Base-by-base conservation (phyloP, 1,140 invertebrate species). In the Scaptomyza montana region DNA sequence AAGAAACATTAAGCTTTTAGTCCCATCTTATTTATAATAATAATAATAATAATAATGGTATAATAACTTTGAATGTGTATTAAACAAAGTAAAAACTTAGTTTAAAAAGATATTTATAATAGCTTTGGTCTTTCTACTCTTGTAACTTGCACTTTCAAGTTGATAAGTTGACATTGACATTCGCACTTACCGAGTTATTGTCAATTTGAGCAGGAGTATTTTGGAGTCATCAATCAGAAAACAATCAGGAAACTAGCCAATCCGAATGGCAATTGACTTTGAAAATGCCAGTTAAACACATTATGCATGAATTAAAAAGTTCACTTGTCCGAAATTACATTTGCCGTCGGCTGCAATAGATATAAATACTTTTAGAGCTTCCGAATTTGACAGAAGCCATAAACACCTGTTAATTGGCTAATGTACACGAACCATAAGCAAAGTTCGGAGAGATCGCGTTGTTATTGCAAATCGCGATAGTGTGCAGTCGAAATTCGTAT, bases 281-380 rank as follows among this genome's bases (percentile, higher is more conserved):
- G 9, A 12, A 56, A 28, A 3, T 9, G 10, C n/a, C 28, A 46
- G 13, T n/a, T 19, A 30, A 54, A 4, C 50, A 50, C 49, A 53
- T 63, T 16, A 33, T 46, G 5, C 16, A 8, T 7, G 2, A 13
- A n/a, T 16, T n/a, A 12, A 10, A 33, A 25, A 1, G n/a, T 60
- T 6, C n/a, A 54, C 41, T 25, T 21, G 28, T 3, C 2, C n/a
- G 12, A 10, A 50, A 54, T 46, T 46, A 59, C 13, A 68, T 57
- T 74, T 69, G 63, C 70, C 79, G 79, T 21, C 79, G 79, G 74
- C 57, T 41, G 5, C 5, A 46, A 8, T 46, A 12, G 39, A 54
- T 55, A 47, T 47, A 16, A 55, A 25, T 33, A 25, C 10, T 36
- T 8, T 25, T 8, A 1, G 6, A 21, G 55, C 43, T 47, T 51